These are phyloP conservation scores for Hyperoplus lanceolatus DNA, from an alignment of 2,797 vertebrate genomes.

Conservation along the genomic window DNA sequence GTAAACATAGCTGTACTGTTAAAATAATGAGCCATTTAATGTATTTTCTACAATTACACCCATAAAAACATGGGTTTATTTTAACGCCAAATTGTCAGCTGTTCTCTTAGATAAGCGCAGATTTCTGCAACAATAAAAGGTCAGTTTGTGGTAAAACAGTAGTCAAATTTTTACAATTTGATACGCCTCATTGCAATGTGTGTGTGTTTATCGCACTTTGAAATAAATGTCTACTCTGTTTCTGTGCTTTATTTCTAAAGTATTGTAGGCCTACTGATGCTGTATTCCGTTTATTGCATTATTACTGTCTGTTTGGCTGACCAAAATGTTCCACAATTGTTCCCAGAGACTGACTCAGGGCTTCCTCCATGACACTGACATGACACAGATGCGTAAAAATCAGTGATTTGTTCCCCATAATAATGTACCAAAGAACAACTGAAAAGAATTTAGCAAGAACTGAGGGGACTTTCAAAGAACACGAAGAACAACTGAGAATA, in stretches of 20 bases:
- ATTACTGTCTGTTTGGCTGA: neutral
- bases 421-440: slow-evolving; percentile 2
- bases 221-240: neutral
- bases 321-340: slow-evolving; percentile 15
- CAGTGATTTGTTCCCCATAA: neutral
- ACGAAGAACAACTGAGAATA: accelerated
- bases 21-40: neutral
- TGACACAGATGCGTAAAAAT: slow-evolving; percentile 3
- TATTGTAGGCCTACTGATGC: neutral
- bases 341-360: slow-evolving; percentile 32
- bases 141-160: neutral
- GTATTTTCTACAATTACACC: neutral
- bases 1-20: slow-evolving; percentile 2
- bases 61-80: neutral
- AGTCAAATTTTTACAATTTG: neutral
- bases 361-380: slow-evolving; percentile 23
- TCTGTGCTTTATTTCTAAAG: neutral
- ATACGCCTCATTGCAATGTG: neutral
- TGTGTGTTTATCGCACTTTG: neutral
- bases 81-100: neutral
- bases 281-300: neutral
- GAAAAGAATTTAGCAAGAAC: neutral
- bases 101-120: neutral
- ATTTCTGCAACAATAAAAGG: neutral
- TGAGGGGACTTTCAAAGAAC: neutral